Evolutionary conservation across 1,140 invertebrate species (phyloP), one percentile per base, ranked within the genome.

Genomic region (Macrocentrus cingulum): DNA sequence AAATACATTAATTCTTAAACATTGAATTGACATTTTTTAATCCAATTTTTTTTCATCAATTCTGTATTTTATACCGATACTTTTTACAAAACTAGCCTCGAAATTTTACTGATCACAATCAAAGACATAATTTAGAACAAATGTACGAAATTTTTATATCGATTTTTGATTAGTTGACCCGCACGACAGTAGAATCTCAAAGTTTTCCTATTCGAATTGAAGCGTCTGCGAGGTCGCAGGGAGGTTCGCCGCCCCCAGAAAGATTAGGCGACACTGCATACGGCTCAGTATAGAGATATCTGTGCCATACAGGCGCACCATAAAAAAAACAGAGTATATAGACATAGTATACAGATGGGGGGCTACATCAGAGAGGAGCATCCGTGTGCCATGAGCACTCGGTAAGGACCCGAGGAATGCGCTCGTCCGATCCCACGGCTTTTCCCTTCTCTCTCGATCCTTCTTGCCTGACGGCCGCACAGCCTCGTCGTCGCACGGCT

Each of bases 351-450:
- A 45, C 13, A 62, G 62, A 41, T 52, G 59, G 54, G 41, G 32
- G 49, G 44, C 18, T 60, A 52, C n/a, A n/a, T n/a, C n/a, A n/a
- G 41, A 64, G 60, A 66, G 49, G 20, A 19, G 68, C 60, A 73
- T 73, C 68, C 60, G 64, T 67, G 60, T 64, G 66, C 67, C 66
- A 70, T 63, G 66, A 71, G 66, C 62, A 57, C 58, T 16, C n/a
- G 60, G 70, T 70, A 72, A 66, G 69, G 68, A 69, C 58, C 62
- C 64, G 60, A 75, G 72, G 74, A 76, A 76, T 76, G 72, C 68
- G 69, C 71, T 72, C 70, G 74, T 76, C 70, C 71, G 74, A 76
- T 76, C 74, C 71, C 72, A 76, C 74, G 74, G 71, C 70, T 75
- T 68, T 71, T 65, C 66, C 69, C 67, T 56, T 59, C 56, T 51